Conservation (phyloP, 2,888 invertebrate species). For the Homarus gammarus region DNA sequence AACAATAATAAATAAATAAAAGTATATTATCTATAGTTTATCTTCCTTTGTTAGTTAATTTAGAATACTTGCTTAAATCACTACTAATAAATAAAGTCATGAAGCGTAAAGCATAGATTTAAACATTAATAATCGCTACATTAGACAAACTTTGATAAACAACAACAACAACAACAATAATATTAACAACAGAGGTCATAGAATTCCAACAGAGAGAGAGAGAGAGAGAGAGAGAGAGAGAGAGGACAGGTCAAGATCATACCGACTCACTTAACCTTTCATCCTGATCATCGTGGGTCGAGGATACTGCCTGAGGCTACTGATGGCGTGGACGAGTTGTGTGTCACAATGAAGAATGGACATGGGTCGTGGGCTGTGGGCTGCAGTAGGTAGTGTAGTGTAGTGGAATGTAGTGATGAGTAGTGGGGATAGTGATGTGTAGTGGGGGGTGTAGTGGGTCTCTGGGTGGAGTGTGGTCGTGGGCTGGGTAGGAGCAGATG, state of each 20-base stretch:
- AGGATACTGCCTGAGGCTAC: not conserved
- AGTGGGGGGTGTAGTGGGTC: not conserved
- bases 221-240: slow-evolving; percentile 3
- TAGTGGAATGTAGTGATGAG: not conserved
- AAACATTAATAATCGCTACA: too few relatives aligned
- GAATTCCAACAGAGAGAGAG: not conserved
- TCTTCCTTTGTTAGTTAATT: too few relatives aligned
- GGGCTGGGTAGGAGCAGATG: not conserved
- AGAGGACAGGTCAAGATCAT: not conserved
- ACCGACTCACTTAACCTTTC: too few relatives aligned
- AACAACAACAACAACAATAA: too few relatives aligned
- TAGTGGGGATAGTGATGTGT: not conserved
- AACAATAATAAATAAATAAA: too few relatives aligned
- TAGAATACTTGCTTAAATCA: too few relatives aligned
- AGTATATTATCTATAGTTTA: too few relatives aligned
- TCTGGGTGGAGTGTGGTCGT: not conserved
- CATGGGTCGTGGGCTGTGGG: slow-evolving; percentile 10
- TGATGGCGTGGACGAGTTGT: slow-evolving; percentile 7
- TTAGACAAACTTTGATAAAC: too few relatives aligned
- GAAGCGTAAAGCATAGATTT: too few relatives aligned
- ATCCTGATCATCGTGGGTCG: not conserved
- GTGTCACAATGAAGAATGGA: not conserved
- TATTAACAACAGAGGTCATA: too few relatives aligned
- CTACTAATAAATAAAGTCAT: too few relatives aligned
- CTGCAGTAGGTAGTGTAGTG: not conserved